Base-by-base conservation (phyloP, 1,140 invertebrate species). In the Drosophila lini region DNA sequence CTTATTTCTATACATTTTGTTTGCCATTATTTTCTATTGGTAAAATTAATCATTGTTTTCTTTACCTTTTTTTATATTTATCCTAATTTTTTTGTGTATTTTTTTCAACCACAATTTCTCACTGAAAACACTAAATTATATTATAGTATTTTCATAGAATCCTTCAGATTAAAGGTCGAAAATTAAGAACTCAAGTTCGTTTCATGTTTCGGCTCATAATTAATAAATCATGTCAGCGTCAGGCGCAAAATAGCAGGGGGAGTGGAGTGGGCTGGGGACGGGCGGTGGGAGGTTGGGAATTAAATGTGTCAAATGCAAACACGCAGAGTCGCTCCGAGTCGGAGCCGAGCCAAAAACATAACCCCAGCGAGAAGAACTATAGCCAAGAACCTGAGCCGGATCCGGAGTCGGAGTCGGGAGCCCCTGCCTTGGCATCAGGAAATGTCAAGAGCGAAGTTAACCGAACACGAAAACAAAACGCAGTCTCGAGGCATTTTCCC, bases 241-340 rank as follows among this genome's bases (percentile, higher is more conserved):
- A 71, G 84, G 60, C 77, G 55, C 41, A 41, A 48, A 48, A 52
- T 57, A 42, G 31, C 34, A 25, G 42, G 59, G 59, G 40, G 15
- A n/a, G 16, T 8, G 34, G 42, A 45, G 40, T 22, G 42, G 10
- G 31, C 13, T 28, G 32, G 10, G n/a, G 36, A 19, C 10, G 40
- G 36, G 28, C 10, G 40, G 22, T 13, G 59, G 67, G n/a, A 28
- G 69, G 52, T n/a, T 32, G 42, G 73, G 68, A 71, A 80, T 88
- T 79, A 90, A 90, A 89, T 89, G 84, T 90, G 84, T 89, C 85
- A 89, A 89, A 89, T 81, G 78, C 84, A 89, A 89, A 84, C 85
- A 90, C 84, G 84, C 80, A 84, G 77, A 70, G 68, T 58, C 41
- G 44, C 42, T 44, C 42, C 16, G 19, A 22, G 42, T 74, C 56